Base-by-base conservation (phyloP, 2,113 vertebrate species). In the Elachura formosa region DNA sequence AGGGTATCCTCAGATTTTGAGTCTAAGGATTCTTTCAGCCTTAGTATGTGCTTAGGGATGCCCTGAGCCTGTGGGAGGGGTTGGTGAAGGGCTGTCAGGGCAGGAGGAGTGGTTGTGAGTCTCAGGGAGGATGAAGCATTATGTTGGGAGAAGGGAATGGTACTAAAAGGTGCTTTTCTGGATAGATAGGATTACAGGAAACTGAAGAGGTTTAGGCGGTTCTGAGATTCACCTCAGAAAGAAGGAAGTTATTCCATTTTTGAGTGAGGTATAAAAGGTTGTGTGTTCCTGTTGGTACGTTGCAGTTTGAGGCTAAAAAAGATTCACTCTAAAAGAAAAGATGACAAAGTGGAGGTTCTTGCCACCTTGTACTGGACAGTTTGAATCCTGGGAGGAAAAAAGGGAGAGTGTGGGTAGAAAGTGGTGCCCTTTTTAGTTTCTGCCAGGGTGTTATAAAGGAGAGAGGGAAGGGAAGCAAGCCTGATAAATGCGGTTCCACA, bases 1-100 rank as follows among this genome's bases (percentile, higher is more conserved):
- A 84, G 68, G 23, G 5, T 84, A 67, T 67, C 51, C 69, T 94
- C 68, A 74, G 38, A 66, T 71, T 90, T 89, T 69, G 49, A 76
- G 46, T 64, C 52, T 80, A 86, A 92, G 73, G 34, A 74, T 26
- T 51, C 38, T 79, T 83, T 76, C 46, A 84, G 63, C 24, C 51
- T 83, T 49, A 49, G 10, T 23, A 24, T 69, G 16, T 71, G 9
- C 72, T 89, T 80, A 87, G 55, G 40, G 12, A 48, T 87, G 55
- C 58, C 48, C 34, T 82, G 45, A 58, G 34, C 61, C 26, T 61
- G 55, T 85, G 79, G 64, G 40, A 85, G 51, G 26, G 28, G 28
- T 48, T 88, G 18, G 16, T 68, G 55, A 56, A 93, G 22, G 34
- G 41, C 34, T 81, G 52, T 48, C 31, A 48, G 43, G 43, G 48